A percentile compares a stretch with the other conserved stretches of the same genome.
Evolutionary conservation across 2,888 invertebrate genomes (phyloP).

Genomic region (Ferrisia virgata): DNA sequence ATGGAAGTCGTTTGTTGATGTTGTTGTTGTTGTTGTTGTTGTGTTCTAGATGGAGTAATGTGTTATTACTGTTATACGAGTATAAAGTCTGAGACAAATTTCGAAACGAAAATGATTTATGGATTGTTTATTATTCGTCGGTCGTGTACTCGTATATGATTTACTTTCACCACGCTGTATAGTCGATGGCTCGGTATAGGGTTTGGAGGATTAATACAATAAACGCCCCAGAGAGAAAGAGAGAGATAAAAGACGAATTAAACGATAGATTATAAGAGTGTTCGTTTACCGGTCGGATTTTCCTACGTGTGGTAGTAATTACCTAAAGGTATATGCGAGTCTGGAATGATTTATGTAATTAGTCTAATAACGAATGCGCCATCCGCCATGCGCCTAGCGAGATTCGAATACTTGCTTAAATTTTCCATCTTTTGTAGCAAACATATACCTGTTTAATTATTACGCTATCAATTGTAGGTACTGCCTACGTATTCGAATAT

Average conservation of each 20-base stretch:
- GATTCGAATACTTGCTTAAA: too few species aligned
- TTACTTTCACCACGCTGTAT: background rate
- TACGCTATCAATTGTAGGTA: background rate
- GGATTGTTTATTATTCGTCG: background rate
- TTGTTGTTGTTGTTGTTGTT: too few species aligned
- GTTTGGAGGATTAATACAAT: background rate
- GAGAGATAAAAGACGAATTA: background rate
- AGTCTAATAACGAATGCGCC: background rate
- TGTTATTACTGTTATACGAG: too few species aligned
- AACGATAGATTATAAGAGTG: background rate
- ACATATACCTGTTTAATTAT: too few species aligned
- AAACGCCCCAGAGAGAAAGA: too few species aligned
- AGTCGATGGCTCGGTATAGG: background rate
- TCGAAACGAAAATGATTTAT: background rate
- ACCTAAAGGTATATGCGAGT: background rate
- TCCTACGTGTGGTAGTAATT: background rate
- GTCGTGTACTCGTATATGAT: background rate
- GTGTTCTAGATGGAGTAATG: too few species aligned
- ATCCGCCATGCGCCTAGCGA: too few species aligned
- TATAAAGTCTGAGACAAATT: background rate
- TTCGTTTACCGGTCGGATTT: background rate
- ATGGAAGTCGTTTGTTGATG: too few species aligned
- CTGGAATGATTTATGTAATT: slow-evolving; percentile 2
- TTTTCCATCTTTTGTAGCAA: too few species aligned
- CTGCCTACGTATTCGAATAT: background rate